These are phyloP conservation scores for Pseudomugil tenellus DNA, from an alignment of 2,797 vertebrate species.

Conservation along the genomic window DNA sequence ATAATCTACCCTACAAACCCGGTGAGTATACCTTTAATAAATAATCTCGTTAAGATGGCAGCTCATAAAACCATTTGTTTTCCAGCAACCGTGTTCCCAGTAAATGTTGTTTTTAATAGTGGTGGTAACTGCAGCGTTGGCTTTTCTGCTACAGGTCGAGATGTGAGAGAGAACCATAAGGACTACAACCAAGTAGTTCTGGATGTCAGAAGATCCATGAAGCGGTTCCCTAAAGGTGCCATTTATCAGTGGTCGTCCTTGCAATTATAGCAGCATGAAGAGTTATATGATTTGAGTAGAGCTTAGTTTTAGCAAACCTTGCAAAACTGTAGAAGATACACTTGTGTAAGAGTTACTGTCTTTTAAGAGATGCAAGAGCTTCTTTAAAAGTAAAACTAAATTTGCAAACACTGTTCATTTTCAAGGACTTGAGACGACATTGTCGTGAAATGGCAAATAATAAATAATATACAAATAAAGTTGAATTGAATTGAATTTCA, in stretches of 20 bases:
- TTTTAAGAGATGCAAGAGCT: neutral
- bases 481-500: too few species aligned
- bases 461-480: too few species aligned
- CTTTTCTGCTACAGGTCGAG: slow-evolving; percentile 69
- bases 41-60: neutral
- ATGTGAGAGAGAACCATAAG: slow-evolving; percentile 81
- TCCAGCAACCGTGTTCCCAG: neutral
- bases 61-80: neutral
- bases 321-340: neutral
- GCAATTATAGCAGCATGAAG: slow-evolving; percentile 4
- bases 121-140: neutral
- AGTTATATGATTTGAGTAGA: slow-evolving; percentile 23
- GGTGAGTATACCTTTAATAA: slow-evolving; percentile 65
- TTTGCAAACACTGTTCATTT: neutral
- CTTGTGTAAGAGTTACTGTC: neutral
- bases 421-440: too few species aligned
- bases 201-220: slow-evolving; percentile 86
- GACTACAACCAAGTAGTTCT: slow-evolving; percentile 87
- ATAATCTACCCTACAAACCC: slow-evolving; percentile 83
- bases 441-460: too few species aligned
- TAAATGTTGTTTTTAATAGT: neutral
- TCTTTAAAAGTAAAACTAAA: neutral
- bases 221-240: slow-evolving; percentile 85
- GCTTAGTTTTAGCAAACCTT: neutral
- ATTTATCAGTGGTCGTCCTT: slow-evolving; percentile 24